Percentiles rank a stretch among this genome's conserved stretches.
Conservation (phyloP, 2,797 vertebrate genomes). For the Choloepus didactylus region DNA sequence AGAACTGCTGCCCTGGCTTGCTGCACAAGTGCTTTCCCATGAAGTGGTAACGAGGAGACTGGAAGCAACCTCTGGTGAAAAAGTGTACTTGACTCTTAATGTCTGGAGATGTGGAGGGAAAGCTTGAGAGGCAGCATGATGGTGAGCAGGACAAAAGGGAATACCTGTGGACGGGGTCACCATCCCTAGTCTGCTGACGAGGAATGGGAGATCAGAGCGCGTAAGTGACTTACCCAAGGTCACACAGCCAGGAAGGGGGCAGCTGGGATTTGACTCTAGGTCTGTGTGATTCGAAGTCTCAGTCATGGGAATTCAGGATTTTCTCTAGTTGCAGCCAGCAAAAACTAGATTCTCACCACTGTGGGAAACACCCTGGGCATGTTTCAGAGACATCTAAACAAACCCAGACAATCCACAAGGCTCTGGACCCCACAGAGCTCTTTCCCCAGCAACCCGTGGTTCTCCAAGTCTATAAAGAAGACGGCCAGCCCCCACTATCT, state of each 20-base stretch:
- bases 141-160: background rate
- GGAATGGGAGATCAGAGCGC: constrained; percentile 4
- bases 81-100: background rate
- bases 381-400: background rate
- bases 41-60: background rate
- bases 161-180: background rate
- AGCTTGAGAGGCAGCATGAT: background rate
- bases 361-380: too few species aligned
- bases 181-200: background rate
- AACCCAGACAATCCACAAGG: background rate
- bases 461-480: background rate
- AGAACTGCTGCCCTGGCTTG: background rate
- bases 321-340: background rate
- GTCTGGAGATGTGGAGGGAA: too few species aligned
- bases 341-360: background rate
- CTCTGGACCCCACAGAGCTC: background rate
- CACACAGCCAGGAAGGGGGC: background rate
- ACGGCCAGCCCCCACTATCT: background rate
- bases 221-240: background rate
- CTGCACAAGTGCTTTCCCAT: background rate
- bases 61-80: background rate
- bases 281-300: background rate
- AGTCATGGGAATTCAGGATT: background rate
- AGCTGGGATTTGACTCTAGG: background rate
- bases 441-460: background rate